Evolutionary conservation across 2,888 invertebrate species (phyloP), one percentile per base, ranked within the genome.

Genomic region (Merodon equestris): DNA sequence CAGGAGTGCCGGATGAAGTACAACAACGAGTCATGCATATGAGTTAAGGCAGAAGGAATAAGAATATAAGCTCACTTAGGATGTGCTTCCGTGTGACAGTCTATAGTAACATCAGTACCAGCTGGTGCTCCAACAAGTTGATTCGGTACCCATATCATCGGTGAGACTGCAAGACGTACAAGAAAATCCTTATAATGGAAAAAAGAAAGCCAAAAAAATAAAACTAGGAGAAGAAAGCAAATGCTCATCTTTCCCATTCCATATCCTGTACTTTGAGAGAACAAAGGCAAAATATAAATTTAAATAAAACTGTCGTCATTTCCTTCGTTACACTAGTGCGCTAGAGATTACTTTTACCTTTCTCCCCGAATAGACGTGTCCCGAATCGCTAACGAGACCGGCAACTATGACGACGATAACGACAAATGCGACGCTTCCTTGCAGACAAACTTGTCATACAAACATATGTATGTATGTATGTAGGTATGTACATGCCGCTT

Each of bases 91-190:
- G 96, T 95, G 88, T 96, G 95, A 88, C 97, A 97, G 90, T 96
- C 96, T 85, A 97, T 94, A 51, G 95, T 95, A 82, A 96, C 96
- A 90, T 96, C 96, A 54, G 96, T 96, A 81, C 96, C 95, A 71
- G 94, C 92, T 72, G 96, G 96, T 34, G 96, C 96, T 1, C 97
- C 96, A 81, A 97, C 96, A 89, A 97, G 91, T 90, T 97, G 96
- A 91, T 96, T 97, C 64, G 96, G 96, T 82, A 97, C 96, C 94
- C 95, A 96, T 87, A 97, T 96, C 95, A 96, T 96, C 57, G 97
- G 97, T 0, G 95, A 94, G 90, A 97, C 97, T 97, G 83, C 67
- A 82, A 81, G 48, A 64, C 19, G 72, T 48, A 67, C 13, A 27
- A 64, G 47, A 64, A 73, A 47, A 63, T 54, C 19, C 36, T 63